Conservation (phyloP, 2,888 invertebrate genomes). For the Thecophora atra region DNA sequence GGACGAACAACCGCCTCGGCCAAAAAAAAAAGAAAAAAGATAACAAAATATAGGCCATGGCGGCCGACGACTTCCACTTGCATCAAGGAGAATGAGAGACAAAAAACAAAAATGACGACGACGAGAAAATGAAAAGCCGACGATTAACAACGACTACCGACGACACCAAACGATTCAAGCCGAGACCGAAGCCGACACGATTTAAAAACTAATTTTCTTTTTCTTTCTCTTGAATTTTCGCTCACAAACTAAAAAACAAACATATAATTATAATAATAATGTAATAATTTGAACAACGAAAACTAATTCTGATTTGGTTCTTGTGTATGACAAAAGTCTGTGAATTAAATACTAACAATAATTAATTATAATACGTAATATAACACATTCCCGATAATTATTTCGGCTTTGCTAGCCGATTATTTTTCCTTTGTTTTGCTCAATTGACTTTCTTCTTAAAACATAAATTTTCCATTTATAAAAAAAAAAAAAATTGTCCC, state of each 20-base stretch:
- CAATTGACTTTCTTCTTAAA: conserved; percentile 43
- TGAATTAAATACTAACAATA: background rate
- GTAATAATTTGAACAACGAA: too few relatives aligned
- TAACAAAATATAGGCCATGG: background rate
- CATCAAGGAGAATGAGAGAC: background rate
- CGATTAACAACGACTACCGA: background rate
- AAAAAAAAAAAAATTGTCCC: conserved; percentile 62
- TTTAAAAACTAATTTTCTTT: conserved; percentile 28
- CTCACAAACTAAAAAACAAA: too few relatives aligned
- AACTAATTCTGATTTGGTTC: background rate
- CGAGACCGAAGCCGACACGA: too few relatives aligned
- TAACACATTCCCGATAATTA: background rate
- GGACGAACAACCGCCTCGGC: background rate
- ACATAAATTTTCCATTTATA: conserved; percentile 47
- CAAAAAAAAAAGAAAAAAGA: too few relatives aligned
- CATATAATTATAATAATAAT: too few relatives aligned
- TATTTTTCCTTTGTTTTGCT: background rate
- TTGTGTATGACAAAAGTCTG: too few relatives aligned
- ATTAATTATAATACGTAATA: background rate
- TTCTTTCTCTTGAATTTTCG: conserved; percentile 9
- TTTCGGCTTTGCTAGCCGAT: background rate
- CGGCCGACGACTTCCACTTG: conserved; percentile 1
- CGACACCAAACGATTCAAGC: too few relatives aligned
- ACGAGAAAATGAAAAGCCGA: background rate
- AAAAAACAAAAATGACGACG: background rate